Percentiles rank a stretch among this genome's conserved stretches.
phyloP scores from a whole-genome alignment of 2,888 invertebrate genomes.

The Dryobota labecula region DNA sequence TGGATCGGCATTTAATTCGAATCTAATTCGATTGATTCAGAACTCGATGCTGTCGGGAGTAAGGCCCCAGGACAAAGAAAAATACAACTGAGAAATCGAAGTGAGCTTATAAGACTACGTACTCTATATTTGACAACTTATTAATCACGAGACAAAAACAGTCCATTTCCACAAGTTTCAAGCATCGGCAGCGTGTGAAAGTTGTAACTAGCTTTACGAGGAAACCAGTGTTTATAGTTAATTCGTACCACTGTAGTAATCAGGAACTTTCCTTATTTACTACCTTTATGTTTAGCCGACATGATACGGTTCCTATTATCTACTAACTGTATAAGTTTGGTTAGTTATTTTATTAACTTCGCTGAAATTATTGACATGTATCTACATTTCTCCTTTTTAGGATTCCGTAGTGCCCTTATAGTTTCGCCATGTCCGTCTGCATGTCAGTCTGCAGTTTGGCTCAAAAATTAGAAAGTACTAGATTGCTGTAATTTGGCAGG shows the following conservation, averaged over 20 bases:
- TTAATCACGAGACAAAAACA: slow-evolving; percentile 34
- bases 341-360: slow-evolving; percentile 35
- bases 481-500: too few species aligned
- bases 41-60: too few species aligned
- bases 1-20: too few species aligned
- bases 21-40: too few species aligned
- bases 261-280: slow-evolving; percentile 57
- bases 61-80: too few species aligned
- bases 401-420: too few species aligned
- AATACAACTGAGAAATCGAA: neutral
- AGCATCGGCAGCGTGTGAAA: slow-evolving; percentile 46
- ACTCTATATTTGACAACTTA: slow-evolving; percentile 10
- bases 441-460: too few species aligned
- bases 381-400: neutral
- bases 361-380: slow-evolving; percentile 24
- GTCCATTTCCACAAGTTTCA: slow-evolving; percentile 43
- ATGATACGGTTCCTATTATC: slow-evolving; percentile 49
- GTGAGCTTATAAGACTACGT: neutral
- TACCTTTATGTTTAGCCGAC: slow-evolving; percentile 47
- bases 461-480: too few species aligned
- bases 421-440: too few species aligned
- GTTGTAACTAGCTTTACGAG: slow-evolving; percentile 55
- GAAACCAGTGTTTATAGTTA: slow-evolving; percentile 55
- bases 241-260: slow-evolving; percentile 52
- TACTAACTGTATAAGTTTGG: slow-evolving; percentile 48